Evolutionary conservation across 1,140 invertebrate species (phyloP), one percentile per base, ranked within the genome.

Genomic region (Chymomyza costata): DNA sequence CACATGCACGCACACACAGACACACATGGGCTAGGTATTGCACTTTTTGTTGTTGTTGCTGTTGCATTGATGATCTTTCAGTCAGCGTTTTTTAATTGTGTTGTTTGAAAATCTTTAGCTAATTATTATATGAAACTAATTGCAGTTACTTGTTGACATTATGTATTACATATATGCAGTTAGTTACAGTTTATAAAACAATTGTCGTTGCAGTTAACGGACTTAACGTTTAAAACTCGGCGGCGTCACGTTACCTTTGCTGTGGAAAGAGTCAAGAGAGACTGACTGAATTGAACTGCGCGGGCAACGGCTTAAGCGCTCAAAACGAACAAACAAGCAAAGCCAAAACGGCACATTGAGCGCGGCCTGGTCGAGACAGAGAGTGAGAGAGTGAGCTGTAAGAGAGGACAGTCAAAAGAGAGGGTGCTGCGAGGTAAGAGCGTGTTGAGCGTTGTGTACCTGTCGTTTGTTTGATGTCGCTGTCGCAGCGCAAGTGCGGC

Each of bases 401-500:
- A 34, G 32, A 13, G 43, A 51, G 18, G 10, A 31, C 11, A 19
- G 13, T 16, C 13, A 35, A 55, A 47, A n/a, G 37, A 41, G 51
- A 66, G 51, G 46, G 44, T 45, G 31, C 40, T 38, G 46, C 45
- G 30, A n/a, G 39, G 28, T 39, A 45, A 16, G 31, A 37, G 32
- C 34, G 59, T 25, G 39, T 34, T 25, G n/a, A 18, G 14, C 35
- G 21, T 28, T 52, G 37, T 41, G 35, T 76, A 76, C 70, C 70
- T 76, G 70, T 76, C 60, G 51, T n/a, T n/a, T n/a, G n/a, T n/a
- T n/a, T n/a, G n/a, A n/a, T n/a, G n/a, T n/a, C n/a, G n/a, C n/a
- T n/a, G n/a, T 41, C 31, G 65, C 56, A 78, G 70, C 71, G 71
- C 71, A 78, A 78, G 71, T 78, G 71, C 71, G 80, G 66, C 73